Evolutionary conservation across 2,888 invertebrate species (phyloP).

Genomic region (Meiosimyza decipiens): DNA sequence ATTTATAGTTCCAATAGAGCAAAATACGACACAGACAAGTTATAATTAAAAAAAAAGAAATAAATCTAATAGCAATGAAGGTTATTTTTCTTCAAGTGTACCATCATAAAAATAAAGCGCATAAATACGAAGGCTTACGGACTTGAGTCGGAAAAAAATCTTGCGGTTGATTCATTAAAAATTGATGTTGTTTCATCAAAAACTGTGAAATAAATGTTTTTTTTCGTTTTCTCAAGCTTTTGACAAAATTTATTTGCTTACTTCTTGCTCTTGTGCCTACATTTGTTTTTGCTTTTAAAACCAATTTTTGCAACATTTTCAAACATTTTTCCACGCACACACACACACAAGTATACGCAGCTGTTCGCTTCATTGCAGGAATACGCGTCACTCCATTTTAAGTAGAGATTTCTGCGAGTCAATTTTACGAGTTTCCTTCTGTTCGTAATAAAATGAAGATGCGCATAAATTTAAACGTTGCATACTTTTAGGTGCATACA

Average conservation of each 20-base stretch:
- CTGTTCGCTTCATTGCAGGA: slow-evolving; percentile 46
- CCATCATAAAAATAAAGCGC: too few relatives aligned
- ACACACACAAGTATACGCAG: slow-evolving; percentile 45
- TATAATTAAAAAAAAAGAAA: too few relatives aligned
- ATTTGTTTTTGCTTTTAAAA: background rate
- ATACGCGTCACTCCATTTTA: background rate
- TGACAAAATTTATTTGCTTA: background rate
- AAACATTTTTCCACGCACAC: background rate
- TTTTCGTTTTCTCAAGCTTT: slow-evolving; percentile 7
- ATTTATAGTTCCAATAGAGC: too few relatives aligned
- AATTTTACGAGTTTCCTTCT: slow-evolving; percentile 52
- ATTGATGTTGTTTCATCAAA: slow-evolving; percentile 30
- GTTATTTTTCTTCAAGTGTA: too few relatives aligned
- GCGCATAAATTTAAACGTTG: slow-evolving; percentile 51
- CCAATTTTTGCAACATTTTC: slow-evolving; percentile 10
- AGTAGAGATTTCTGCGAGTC: slow-evolving; percentile 12
- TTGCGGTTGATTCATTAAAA: slow-evolving; percentile 39
- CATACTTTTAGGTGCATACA: background rate
- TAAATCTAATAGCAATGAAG: too few relatives aligned
- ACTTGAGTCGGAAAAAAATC: slow-evolving; percentile 3
- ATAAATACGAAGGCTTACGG: too few relatives aligned
- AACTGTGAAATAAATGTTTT: slow-evolving; percentile 19
- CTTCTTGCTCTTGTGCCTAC: background rate
- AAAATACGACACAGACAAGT: too few relatives aligned
- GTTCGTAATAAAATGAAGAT: slow-evolving; percentile 52